Conservation (phyloP, 1,140 invertebrate genomes). For the Diabrotica undecimpunctata region DNA sequence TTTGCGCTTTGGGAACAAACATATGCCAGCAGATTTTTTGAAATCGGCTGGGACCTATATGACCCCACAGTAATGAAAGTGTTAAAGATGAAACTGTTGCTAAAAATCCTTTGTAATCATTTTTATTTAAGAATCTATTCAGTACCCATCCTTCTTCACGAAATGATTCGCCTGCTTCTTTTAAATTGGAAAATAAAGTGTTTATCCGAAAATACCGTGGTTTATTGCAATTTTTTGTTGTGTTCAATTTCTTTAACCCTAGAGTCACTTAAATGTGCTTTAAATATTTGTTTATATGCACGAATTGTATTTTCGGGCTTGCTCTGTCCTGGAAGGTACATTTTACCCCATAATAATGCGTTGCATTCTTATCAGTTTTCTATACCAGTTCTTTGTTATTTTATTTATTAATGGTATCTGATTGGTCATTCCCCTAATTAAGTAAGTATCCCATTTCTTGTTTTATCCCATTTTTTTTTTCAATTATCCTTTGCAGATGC, state of each 20-base stretch:
- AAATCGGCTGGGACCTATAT: too few relatives aligned
- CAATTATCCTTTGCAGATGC: too few relatives aligned
- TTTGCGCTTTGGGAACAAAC: too few relatives aligned
- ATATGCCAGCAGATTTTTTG: too few relatives aligned
- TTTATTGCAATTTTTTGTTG: too few relatives aligned
- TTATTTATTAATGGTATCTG: too few relatives aligned
- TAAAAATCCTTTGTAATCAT: conserved; percentile 60
- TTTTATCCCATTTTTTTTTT: too few relatives aligned
- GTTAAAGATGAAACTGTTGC: conserved; percentile 56
- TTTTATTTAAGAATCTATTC: conserved; percentile 48
- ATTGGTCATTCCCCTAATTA: too few relatives aligned
- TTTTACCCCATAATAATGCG: conserved; percentile 77
- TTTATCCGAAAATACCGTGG: conserved; percentile 88
- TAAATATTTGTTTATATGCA: conserved; percentile 58
- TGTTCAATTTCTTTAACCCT: conserved; percentile 17
- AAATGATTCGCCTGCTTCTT: conserved; percentile 64
- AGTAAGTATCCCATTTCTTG: too few relatives aligned
- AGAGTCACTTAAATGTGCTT: conserved; percentile 45
- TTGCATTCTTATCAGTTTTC: too few relatives aligned
- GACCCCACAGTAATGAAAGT: too few relatives aligned
- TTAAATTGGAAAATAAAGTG: conserved; percentile 65
- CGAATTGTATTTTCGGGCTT: conserved; percentile 68
- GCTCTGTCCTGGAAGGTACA: conserved; percentile 59
- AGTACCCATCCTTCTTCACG: conserved; percentile 63
- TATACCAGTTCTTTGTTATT: too few relatives aligned